Evolutionary conservation across 2,888 invertebrate genomes (phyloP).

Genomic region (Pemphredon lugubris): DNA sequence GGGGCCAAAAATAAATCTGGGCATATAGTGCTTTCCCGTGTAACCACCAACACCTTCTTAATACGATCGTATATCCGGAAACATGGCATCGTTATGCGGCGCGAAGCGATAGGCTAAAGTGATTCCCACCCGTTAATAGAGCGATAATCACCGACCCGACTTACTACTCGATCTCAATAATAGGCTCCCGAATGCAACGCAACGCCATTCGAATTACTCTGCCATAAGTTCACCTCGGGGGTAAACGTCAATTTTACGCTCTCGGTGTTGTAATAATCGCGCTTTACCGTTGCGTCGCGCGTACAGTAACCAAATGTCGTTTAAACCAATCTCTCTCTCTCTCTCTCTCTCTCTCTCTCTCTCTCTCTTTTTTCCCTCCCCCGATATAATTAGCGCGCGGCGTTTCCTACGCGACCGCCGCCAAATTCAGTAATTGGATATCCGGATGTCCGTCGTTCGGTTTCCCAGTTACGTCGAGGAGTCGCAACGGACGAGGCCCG

Average conservation of each 20-base stretch:
- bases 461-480: slow-evolving; percentile 17
- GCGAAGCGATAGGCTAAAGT: slow-evolving; percentile 10
- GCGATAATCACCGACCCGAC: neutral
- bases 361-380: neutral
- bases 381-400: neutral
- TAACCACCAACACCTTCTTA: slow-evolving; percentile 46
- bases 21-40: slow-evolving; percentile 36
- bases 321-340: too few species aligned
- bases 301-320: slow-evolving; percentile 14
- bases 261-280: neutral
- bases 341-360: too few species aligned
- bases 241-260: neutral
- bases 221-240: too few species aligned
- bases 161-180: too few species aligned
- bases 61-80: slow-evolving; percentile 17
- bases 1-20: slow-evolving; percentile 34
- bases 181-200: too few species aligned
- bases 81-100: slow-evolving; percentile 2
- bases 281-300: neutral
- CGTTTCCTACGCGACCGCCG: neutral
- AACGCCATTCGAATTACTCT: too few species aligned
- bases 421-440: slow-evolving; percentile 51
- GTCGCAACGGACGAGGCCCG: slow-evolving; percentile 38
- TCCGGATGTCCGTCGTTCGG: slow-evolving; percentile 47
- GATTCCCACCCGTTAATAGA: slow-evolving; percentile 1